Evolutionary conservation across 2,797 vertebrate genomes (phyloP), one percentile per base, ranked within the genome.

Genomic region (Lacerta viridis): DNA sequence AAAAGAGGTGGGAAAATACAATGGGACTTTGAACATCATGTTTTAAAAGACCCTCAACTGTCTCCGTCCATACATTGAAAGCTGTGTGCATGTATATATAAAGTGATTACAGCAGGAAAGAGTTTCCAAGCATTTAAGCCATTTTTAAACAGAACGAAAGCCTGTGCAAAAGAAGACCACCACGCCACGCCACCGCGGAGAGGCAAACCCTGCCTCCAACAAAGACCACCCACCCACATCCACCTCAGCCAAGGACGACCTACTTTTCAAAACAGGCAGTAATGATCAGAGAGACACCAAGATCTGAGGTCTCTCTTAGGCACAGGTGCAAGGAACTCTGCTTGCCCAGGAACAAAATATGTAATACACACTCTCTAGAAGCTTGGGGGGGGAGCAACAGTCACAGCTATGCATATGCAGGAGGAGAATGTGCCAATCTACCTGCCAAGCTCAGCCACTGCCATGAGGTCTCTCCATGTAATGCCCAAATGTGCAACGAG

Each of bases 251-350:
- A 78, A 85, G 33, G 78, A 39, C 91, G 90, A 93, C 93, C 93
- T 92, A 95, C 88, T 93, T 94, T 94, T 66, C 10, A 77, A 86
- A 41, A 86, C 80, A 90, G 82, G 89, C 80, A 55, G 77, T 80
- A 85, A 27, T 64, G 86, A 88, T 88, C 91, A 90, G 93, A 91
- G 89, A 92, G 90, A 92, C 75, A 10, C 20, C 36, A n/a, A 74
- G 25, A 41, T 64, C 4, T 55, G 5, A 15, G 33, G 39, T 61
- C 61, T 61, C 43, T n/a, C 36, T 25, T 39, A 43, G 7, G 10
- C 43, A 39, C 33, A 17, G 4, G 8, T 13, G 43, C 46, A 80
- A 76, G 13, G 39, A 43, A 66, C 82, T 15, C 71, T 27, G 11
- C 55, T 7, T 33, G 10, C 23, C 27, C 7, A 46, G 25, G 6